Base-by-base conservation (phyloP, 2,113 vertebrate genomes). In the Hemicordylus capensis region DNA sequence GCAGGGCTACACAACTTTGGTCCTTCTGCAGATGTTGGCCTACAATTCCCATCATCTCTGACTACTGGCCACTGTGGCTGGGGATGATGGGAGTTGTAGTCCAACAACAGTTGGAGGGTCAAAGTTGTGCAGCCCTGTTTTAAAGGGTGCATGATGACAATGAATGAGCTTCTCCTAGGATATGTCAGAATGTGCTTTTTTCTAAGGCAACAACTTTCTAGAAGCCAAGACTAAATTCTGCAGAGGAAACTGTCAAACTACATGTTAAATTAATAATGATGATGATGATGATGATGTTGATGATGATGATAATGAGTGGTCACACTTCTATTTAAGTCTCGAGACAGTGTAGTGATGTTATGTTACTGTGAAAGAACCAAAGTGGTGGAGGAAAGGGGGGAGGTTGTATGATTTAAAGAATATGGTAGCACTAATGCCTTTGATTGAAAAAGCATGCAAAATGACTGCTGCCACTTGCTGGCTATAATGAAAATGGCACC, bases 391-490 rank as follows among this genome's bases (percentile, higher is more conserved):
- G n/a, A 5, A 31, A 19, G 39, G 34, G 34, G 24, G 37, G 31
- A 48, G 24, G 54, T 5, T 39, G 26, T 20, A 51, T 15, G 22
- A 56, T 54, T 72, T 42, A 51, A 75, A 84, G 14, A 83, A 51
- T 75, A 8, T 7, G 63, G 42, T 31, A 17, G 20, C 34, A 9
- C 58, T 34, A 15, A 61, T 15, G 31, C 17, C 31, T 70, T 17
- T 5, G n/a, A n/a, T 59, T 46, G 31, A 48, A 73, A 70, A 24
- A 37, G 42, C 44, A 58, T 7, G 44, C n/a, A 59, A 12, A 76
- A 20, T 9, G 34, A 48, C 61, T 69, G 61, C 83, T 85, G 77
- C 64, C 39, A 46, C 63, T 63, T 88, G 80, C 51, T 81, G 83
- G 82, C 26, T n/a, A 34, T 12, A 54, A n/a, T 83, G n/a, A 44